Evolutionary conservation across 2,113 vertebrate genomes (phyloP).

Genomic region (Larimichthys polyactis): DNA sequence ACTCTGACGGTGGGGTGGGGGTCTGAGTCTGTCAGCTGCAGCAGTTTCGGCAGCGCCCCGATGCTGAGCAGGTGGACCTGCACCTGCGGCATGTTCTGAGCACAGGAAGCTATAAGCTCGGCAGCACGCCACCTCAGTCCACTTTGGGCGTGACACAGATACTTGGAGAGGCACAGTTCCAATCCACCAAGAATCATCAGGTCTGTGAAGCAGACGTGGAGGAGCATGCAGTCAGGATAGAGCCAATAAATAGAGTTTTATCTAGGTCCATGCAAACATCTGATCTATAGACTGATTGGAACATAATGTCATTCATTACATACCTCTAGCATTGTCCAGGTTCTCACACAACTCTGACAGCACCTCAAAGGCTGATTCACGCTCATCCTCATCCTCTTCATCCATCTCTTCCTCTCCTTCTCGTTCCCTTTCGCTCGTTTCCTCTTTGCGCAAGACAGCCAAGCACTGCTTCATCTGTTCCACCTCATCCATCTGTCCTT

Average conservation of each 20-base stretch:
- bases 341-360: slow-evolving; percentile 92
- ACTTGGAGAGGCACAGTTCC: slow-evolving; percentile 86
- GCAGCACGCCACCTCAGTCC: slow-evolving; percentile 90
- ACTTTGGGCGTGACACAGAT: slow-evolving; percentile 83
- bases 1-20: slow-evolving; percentile 85
- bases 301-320: slow-evolving; percentile 9
- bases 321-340: slow-evolving; percentile 93
- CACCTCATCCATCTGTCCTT: slow-evolving; percentile 89
- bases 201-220: slow-evolving; percentile 77
- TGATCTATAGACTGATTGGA: not conserved
- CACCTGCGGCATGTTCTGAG: slow-evolving; percentile 92
- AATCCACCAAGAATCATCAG: slow-evolving; percentile 92
- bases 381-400: slow-evolving; percentile 79
- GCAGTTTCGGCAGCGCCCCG: slow-evolving; percentile 85
- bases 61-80: slow-evolving; percentile 87
- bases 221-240: not conserved
- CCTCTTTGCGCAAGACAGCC: slow-evolving; percentile 71
- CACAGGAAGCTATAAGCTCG: slow-evolving; percentile 88
- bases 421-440: slow-evolving; percentile 17
- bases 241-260: not conserved
- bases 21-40: slow-evolving; percentile 89
- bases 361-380: slow-evolving; percentile 87
- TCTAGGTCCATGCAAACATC: not conserved
- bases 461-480: slow-evolving; percentile 91
- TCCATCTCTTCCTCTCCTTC: slow-evolving; percentile 60